Base-by-base conservation (phyloP, 1,140 invertebrate genomes). In the Eupeodes corollae region DNA sequence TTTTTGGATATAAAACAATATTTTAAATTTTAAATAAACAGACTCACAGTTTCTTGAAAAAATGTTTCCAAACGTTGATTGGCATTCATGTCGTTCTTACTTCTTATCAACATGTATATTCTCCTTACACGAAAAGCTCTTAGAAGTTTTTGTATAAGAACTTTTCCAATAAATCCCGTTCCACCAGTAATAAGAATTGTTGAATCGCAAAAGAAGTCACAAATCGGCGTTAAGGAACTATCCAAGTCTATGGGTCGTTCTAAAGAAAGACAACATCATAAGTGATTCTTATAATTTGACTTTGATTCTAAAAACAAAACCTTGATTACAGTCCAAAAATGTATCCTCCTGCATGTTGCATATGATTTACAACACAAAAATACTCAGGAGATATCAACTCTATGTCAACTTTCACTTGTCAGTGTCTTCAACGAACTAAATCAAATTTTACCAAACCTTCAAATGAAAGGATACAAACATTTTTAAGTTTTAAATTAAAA, bases 121-220 rank as follows among this genome's bases (percentile, higher is more conserved):
- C 70, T 80, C 41, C 78, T 73, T 12, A 93, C 55, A 31, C 79
- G 76, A 14, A 82, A 79, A 65, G 85, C 79, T 51, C 87, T 72
- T 14, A 93, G 71, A n/a, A 94, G 63, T 70, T 93, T 93, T 68
- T 93, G 88, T 14, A 92, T 75, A 6, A 93, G 70, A 18, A 90
- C 81, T 71, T 92, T 91, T 5, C 89, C 90, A 61, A 93, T 75
- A 62, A 93, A 93, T 3, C 89, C 89, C 1, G 86, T 90, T 2
- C 79, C 80, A 16, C 83, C 83, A 40, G 77, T 78, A 44, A 80
- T 74, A 38, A 79, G 70, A 39, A 80, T 56, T 2, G 74, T 72
- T 31, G 75, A 67, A 40, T 66, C 62, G 10, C 56, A 56, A 56
- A 72, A 75, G 51, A 72, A 70, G 48, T 71, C 64, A 40, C 54